These are phyloP conservation scores for Cylas formicarius DNA, from an alignment of 1,140 invertebrate species.

Conservation along the genomic window DNA sequence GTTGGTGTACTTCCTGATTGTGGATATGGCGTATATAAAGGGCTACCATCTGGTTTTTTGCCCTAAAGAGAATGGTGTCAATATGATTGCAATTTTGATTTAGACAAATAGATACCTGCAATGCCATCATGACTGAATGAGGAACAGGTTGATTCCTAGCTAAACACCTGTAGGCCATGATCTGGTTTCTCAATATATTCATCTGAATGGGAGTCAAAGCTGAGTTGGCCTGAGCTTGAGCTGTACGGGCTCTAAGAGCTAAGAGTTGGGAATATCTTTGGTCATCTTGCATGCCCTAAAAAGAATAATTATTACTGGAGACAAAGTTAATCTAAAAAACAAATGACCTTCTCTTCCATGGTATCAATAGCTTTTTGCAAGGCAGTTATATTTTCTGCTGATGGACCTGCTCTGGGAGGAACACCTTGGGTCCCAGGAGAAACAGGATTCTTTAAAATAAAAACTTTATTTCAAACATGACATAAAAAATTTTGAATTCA, in stretches of 20 bases:
- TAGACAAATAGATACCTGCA: slow-evolving; percentile 45
- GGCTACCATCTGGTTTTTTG: slow-evolving; percentile 38
- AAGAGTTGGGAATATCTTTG: slow-evolving; percentile 81
- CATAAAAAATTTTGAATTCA: not conserved
- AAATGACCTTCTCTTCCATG: slow-evolving; percentile 76
- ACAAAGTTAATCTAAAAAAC: not conserved
- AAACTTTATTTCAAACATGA: slow-evolving; percentile 1
- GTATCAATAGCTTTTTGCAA: slow-evolving; percentile 81
- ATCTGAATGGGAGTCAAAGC: slow-evolving; percentile 66
- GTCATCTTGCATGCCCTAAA: slow-evolving; percentile 77
- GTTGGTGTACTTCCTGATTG: too few relatives aligned
- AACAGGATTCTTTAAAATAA: slow-evolving; percentile 30
- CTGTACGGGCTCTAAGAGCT: slow-evolving; percentile 69
- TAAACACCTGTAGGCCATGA: slow-evolving; percentile 88
- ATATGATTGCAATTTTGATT: too few relatives aligned
- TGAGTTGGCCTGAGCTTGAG: slow-evolving; percentile 47
- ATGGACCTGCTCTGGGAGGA: slow-evolving; percentile 31
- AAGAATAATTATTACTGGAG: too few relatives aligned
- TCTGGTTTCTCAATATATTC: slow-evolving; percentile 79
- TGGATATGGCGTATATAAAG: too few relatives aligned
- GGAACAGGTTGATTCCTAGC: slow-evolving; percentile 89
- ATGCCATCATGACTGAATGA: slow-evolving; percentile 62
- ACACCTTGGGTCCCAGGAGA: slow-evolving; percentile 28
- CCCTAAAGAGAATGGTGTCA: too few relatives aligned
- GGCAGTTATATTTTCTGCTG: slow-evolving; percentile 66